Evolutionary conservation across 2,113 vertebrate species (phyloP).

Genomic region (Hydrochoerus hydrochaeris): DNA sequence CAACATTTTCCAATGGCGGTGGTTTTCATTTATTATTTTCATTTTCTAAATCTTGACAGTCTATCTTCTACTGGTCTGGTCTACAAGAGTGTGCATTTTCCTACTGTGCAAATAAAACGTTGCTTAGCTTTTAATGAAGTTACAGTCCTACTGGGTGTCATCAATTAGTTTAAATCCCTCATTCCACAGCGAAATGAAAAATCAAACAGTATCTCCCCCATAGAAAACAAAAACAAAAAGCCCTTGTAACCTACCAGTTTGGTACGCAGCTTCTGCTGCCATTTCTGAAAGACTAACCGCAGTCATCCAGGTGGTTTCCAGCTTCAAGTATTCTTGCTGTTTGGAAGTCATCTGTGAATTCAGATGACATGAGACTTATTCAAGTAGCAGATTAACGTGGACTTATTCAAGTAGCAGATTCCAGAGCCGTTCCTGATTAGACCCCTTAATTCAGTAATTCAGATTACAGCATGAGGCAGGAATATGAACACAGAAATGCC

Average conservation of each 20-base stretch:
- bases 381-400: too few relatives aligned
- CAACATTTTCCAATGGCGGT: not conserved
- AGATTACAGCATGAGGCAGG: not conserved
- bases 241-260: slow-evolving; percentile 80
- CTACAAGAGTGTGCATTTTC: not conserved
- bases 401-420: too few relatives aligned
- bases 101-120: not conserved
- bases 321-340: slow-evolving; percentile 85
- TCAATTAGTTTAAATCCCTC: not conserved
- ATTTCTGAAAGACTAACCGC: slow-evolving; percentile 88
- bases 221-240: not conserved
- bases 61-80: not conserved
- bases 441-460: not conserved
- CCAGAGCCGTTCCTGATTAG: not conserved
- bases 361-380: not conserved
- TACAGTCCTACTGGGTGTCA: not conserved
- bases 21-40: not conserved
- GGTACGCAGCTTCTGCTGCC: slow-evolving; percentile 90
- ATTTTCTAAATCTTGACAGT: not conserved
- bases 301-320: slow-evolving; percentile 89
- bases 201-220: not conserved
- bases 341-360: slow-evolving; percentile 85
- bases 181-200: not conserved
- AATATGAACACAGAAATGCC: not conserved
- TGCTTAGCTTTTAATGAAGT: not conserved